These are phyloP conservation scores for Drosophila prostipennis DNA, from an alignment of 2,888 invertebrate genomes.

Conservation along the genomic window DNA sequence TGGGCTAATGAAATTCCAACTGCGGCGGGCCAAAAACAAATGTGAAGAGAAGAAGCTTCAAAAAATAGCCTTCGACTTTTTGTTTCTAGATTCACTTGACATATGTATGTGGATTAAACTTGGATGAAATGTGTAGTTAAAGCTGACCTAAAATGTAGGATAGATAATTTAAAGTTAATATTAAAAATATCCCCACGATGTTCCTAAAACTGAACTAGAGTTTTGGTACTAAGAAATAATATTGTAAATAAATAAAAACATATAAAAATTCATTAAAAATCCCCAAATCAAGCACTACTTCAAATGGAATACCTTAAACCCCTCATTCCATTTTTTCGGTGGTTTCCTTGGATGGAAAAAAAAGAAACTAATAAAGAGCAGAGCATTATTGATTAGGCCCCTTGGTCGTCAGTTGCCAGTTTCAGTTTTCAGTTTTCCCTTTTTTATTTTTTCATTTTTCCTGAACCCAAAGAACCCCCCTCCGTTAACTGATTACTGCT, in stretches of 20 bases:
- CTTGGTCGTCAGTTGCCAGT: conserved; percentile 3
- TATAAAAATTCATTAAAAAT: not conserved
- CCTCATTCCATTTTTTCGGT: not conserved
- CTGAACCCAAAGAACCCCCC: not conserved
- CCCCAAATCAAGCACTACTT: too few species aligned
- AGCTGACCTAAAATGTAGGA: too few species aligned
- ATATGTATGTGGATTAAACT: not conserved
- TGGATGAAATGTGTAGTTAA: too few species aligned
- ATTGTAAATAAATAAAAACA: too few species aligned
- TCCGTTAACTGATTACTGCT: conserved; percentile 33
- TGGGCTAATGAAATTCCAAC: conserved; percentile 52
- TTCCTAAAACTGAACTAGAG: too few species aligned
- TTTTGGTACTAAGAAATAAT: too few species aligned
- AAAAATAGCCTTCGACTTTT: conserved; percentile 5
- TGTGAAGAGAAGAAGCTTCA: too few species aligned
- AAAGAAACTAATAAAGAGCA: not conserved
- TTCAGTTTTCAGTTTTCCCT: too few species aligned
- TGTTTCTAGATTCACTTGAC: too few species aligned
- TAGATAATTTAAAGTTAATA: too few species aligned
- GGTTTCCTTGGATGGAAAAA: not conserved
- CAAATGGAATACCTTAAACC: not conserved
- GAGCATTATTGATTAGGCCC: conserved; percentile 61
- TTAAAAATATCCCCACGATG: too few species aligned
- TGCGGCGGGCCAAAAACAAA: conserved; percentile 17
- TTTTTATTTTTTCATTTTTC: not conserved